Percentiles rank a stretch among this genome's conserved stretches.
phyloP scores from a whole-genome alignment of 2,888 invertebrate genomes.

The Malthinus flaveolus region DNA sequence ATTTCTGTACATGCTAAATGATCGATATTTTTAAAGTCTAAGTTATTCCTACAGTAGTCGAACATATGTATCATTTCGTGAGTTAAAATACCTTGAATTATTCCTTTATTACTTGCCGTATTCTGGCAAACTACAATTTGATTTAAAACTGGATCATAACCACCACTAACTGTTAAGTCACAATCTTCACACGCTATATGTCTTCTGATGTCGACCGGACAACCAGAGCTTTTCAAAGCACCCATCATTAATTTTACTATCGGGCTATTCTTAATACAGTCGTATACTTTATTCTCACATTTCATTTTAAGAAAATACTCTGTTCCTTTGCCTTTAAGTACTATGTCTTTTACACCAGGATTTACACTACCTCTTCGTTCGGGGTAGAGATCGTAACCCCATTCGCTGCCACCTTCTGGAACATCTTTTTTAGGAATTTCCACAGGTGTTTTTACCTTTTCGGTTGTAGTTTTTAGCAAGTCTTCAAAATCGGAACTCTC shows the following conservation, averaged over 20 bases:
- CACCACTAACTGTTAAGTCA: conserved; percentile 80
- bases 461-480: background rate
- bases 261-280: conserved; percentile 76
- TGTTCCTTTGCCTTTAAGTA: conserved; percentile 69
- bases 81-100: conserved; percentile 79
- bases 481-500: background rate
- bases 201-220: conserved; percentile 79
- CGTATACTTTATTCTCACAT: conserved; percentile 80
- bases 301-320: conserved; percentile 72
- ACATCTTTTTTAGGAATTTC: background rate
- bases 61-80: conserved; percentile 98
- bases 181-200: conserved; percentile 94
- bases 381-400: conserved; percentile 84
- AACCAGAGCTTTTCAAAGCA: conserved; percentile 79
- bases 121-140: conserved; percentile 94
- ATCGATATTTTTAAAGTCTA: conserved; percentile 87
- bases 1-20: conserved; percentile 96
- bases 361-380: conserved; percentile 74
- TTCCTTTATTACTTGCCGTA: conserved; percentile 66
- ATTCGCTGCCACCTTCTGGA: conserved; percentile 45
- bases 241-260: conserved; percentile 84
- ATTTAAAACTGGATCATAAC: conserved; percentile 84
- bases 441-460: background rate
- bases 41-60: conserved; percentile 85
- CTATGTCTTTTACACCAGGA: conserved; percentile 55